Evolutionary conservation across 1,140 invertebrate species (phyloP).

Genomic region (Paramacrobiotus metropolitanus): DNA sequence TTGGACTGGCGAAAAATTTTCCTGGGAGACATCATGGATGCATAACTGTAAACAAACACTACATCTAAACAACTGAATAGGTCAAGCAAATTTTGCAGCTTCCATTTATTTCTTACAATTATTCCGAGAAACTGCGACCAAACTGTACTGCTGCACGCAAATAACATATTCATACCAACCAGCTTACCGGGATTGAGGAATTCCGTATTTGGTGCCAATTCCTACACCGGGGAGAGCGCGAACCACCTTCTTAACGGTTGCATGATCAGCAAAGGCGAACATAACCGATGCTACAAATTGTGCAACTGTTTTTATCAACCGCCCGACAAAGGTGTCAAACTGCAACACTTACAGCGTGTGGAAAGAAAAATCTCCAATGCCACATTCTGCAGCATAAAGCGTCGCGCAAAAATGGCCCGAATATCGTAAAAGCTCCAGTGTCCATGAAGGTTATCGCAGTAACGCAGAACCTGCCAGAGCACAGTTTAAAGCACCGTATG

Average conservation of each 20-base stretch:
- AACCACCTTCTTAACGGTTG: constrained; percentile 92
- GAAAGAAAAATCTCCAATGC: constrained; percentile 96
- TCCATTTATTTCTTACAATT: no score
- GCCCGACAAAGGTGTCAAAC: no score
- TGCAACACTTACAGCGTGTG: constrained; percentile 83
- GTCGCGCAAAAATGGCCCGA: constrained; percentile 83
- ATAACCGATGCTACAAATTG: constrained; percentile 81
- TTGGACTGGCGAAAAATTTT: constrained; percentile 95
- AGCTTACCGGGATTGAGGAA: constrained; percentile 85
- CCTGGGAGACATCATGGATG: constrained; percentile 90
- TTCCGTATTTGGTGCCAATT: constrained; percentile 97
- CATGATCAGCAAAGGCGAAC: constrained; percentile 88
- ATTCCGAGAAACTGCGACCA: no score
- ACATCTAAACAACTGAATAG: no score
- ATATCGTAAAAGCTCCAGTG: constrained; percentile 99
- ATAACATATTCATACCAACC: no score
- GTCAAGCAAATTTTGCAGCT: no score
- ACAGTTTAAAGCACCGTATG: neutral
- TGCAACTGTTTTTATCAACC: no score
- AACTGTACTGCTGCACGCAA: no score
- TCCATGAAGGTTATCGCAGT: constrained; percentile 42
- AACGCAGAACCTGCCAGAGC: neutral
- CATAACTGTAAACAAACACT: constrained; percentile 44
- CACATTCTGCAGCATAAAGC: constrained; percentile 85
- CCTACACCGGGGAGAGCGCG: constrained; percentile 88